Evolutionary conservation across 2,888 invertebrate genomes (phyloP), one percentile per base, ranked within the genome.

Genomic region (Tholera decimalis): DNA sequence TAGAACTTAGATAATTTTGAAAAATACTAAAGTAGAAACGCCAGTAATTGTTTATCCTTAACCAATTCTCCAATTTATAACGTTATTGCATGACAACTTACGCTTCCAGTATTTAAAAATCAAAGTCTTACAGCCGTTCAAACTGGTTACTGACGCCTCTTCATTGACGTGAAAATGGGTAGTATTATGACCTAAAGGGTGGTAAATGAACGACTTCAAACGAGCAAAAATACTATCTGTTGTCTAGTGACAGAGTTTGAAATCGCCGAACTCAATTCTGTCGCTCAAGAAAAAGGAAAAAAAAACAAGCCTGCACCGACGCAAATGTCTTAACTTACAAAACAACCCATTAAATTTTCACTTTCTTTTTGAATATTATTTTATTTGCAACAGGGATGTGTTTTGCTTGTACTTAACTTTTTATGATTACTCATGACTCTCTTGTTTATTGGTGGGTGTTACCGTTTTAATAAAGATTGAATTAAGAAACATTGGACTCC

Each of bases 101-200:
- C 70, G 24, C 26, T 70, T 80, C 82, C 79, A 69, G 30, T n/a
- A n/a, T n/a, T n/a, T n/a, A n/a, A n/a, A n/a, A n/a, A n/a, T n/a
- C n/a, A n/a, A n/a, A n/a, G n/a, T 7, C n/a, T n/a, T n/a, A n/a
- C n/a, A n/a, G n/a, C n/a, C n/a, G n/a, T n/a, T n/a, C n/a, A 35
- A 88, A 91, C 90, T 69, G 87, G 89, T 88, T 77, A 44, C 64
- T 83, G 90, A 90, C 91, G 90, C 91, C 90, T 86, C 82, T 82
- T 89, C 91, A 91, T 90, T 91, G 85, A 90, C 85, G 80, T 85
- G 84, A 80, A 86, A 88, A 86, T 87, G 88, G 85, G 84, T 85
- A 86, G n/a, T n/a, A n/a, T n/a, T n/a, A n/a, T n/a, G 35, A 54
- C 46, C 39, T 83, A 88, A 86, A 85, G 85, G 86, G 86, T 65